Base-by-base conservation (phyloP, 2,888 invertebrate genomes). In the Augiades crinisus region DNA sequence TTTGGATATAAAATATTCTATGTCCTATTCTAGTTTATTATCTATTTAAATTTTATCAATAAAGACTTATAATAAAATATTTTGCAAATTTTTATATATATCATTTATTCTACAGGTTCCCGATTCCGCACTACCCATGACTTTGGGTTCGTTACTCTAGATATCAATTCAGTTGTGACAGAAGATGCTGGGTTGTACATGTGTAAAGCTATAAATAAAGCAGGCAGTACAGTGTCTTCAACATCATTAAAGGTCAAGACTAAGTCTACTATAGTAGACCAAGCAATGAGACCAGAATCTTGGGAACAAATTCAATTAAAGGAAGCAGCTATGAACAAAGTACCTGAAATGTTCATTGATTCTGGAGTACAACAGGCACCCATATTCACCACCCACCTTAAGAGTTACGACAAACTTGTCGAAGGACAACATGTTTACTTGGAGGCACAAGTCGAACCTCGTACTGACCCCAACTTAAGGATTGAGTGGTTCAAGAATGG, bases 401-500 rank as follows among this genome's bases (percentile, higher is more conserved):
- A 95, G 82, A 95, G 95, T 79, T 93, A 92, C 68, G 96, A 96
- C 67, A 95, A 95, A 68, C 87, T 97, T 3, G 91, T 93, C 54
- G 97, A 98, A 91, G 96, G 96, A 4, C 95, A 96, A 76, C 95
- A 95, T 69, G 94, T 97, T 1, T 93, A 94, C 66, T 80, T 98
- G 47, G 97, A 97, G 81, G 97, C 96, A 43, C 96, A 96, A 80
- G 96, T 98, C 7, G 97, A 97, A 70, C 98, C 98, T 7, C 92
- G 96, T 62, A 94, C 95, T 4, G 97, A 97, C 90, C 96, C 97
- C 0, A 95, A 97, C 70, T 89, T 97, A 30, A 92, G 94, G 54
- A 94, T 96, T 50, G 97, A 97, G 78, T 98, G 97, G 97, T 97
- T 95, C 81, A 97, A 97, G 74, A 98, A 97, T 73, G 96, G 97